Percentiles rank a stretch among this genome's conserved stretches.
phyloP scores from a whole-genome alignment of 2,888 invertebrate genomes.

The Agrotis exclamationis region DNA sequence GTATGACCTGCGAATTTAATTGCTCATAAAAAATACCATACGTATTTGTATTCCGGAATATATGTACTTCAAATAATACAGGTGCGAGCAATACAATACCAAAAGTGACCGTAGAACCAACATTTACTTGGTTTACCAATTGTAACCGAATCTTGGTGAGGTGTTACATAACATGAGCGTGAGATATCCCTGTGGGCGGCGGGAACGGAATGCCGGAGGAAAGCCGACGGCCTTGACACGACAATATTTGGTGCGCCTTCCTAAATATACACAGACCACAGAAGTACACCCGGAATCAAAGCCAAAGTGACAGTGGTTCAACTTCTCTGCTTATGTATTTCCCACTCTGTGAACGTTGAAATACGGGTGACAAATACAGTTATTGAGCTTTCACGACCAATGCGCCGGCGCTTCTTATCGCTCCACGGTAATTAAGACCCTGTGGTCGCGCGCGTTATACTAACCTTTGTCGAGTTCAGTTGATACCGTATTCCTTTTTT shows the following conservation, averaged over 20 bases:
- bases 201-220: constrained; percentile 89
- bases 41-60: constrained; percentile 42
- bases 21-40: constrained; percentile 40
- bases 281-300: constrained; percentile 50
- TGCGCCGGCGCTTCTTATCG: constrained; percentile 83
- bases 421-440: constrained; percentile 82
- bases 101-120: constrained; percentile 37
- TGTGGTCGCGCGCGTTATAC: constrained; percentile 70
- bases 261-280: constrained; percentile 77
- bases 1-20: constrained; percentile 56
- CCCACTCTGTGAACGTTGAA: constrained; percentile 75
- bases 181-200: constrained; percentile 90
- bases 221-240: constrained; percentile 90
- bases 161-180: constrained; percentile 87
- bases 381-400: constrained; percentile 84
- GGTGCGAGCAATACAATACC: constrained; percentile 29
- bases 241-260: constrained; percentile 87
- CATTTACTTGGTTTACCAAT: constrained; percentile 77
- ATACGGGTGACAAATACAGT: constrained; percentile 73
- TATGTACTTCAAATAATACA: too few species aligned
- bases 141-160: constrained; percentile 82
- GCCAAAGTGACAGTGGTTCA: constrained; percentile 64
- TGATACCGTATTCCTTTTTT: constrained; percentile 5
- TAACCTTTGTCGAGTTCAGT: constrained; percentile 57
- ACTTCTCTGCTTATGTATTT: constrained; percentile 43